Evolutionary conservation across 2,888 invertebrate species (phyloP).

Genomic region (Psylliodes chrysocephalus): DNA sequence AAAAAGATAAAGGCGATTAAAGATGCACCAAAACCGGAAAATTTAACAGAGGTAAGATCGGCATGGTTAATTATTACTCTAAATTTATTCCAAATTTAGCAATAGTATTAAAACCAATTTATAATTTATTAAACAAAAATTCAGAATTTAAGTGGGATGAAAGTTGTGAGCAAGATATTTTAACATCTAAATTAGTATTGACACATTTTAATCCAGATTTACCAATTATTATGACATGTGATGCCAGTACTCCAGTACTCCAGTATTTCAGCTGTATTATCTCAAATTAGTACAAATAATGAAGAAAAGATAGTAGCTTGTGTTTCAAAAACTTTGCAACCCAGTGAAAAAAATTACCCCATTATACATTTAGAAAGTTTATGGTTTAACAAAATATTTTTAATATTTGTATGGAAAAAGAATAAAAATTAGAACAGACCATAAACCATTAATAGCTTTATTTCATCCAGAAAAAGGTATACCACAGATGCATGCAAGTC

Average conservation of each 20-base stretch:
- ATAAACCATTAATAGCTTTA: slow-evolving; percentile 22
- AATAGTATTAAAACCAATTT: too few species aligned
- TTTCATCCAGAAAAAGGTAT: slow-evolving; percentile 46
- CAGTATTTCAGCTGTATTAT: slow-evolving; percentile 26
- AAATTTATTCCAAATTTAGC: slow-evolving; percentile 38
- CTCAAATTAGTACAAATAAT: slow-evolving; percentile 5
- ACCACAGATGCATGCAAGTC: slow-evolving; percentile 53
- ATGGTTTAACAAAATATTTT: slow-evolving; percentile 52
- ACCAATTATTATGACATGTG: slow-evolving; percentile 24
- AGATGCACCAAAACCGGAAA: slow-evolving; percentile 30
- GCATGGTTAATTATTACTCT: slow-evolving; percentile 35
- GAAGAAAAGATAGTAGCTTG: slow-evolving; percentile 22
- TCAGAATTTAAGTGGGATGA: too few species aligned
- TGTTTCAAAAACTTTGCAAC: slow-evolving; percentile 26
- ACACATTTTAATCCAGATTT: slow-evolving; percentile 35
- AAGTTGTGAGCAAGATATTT: too few species aligned
- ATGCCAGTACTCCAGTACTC: slow-evolving; percentile 23
- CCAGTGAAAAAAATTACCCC: slow-evolving; percentile 23
- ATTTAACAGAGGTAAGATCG: slow-evolving; percentile 31
- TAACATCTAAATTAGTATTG: too few species aligned
- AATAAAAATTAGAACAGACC: slow-evolving; percentile 27
- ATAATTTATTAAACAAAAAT: too few species aligned
- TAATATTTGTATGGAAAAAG: slow-evolving; percentile 54
- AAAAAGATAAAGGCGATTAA: slow-evolving; percentile 38
- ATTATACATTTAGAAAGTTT: slow-evolving; percentile 52